Evolutionary conservation across 2,888 invertebrate genomes (phyloP).

Genomic region (Galeopsomyia nigrocyanea): DNA sequence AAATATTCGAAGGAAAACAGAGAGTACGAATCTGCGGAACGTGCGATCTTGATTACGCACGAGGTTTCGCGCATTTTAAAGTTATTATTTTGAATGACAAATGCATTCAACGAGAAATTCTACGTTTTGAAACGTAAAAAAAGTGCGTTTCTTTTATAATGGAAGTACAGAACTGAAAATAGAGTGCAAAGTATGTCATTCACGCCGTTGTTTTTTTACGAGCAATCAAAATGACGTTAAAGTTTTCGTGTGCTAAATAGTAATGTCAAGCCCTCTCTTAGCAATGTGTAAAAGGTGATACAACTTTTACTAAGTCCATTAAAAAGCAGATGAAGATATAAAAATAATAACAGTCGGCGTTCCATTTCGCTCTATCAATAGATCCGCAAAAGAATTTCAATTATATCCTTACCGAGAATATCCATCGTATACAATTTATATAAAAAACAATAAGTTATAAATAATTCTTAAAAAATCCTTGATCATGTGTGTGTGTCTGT

Average conservation of each 20-base stretch:
- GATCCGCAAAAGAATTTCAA: too few relatives aligned
- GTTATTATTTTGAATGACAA: too few relatives aligned
- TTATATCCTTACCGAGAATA: background rate
- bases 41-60: too few relatives aligned
- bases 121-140: too few relatives aligned
- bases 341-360: too few relatives aligned
- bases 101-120: too few relatives aligned
- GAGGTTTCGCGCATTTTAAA: too few relatives aligned
- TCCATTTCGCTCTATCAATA: too few relatives aligned
- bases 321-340: too few relatives aligned
- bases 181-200: conserved; percentile 5
- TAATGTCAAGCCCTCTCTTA: background rate
- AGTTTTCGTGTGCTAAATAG: background rate
- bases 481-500: conserved; percentile 4
- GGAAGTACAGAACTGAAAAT: conserved; percentile 6
- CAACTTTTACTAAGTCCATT: too few relatives aligned
- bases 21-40: too few relatives aligned
- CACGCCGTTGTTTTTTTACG: conserved; percentile 3
- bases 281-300: background rate
- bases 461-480: background rate
- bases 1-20: too few relatives aligned
- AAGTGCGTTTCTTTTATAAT: background rate
- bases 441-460: background rate
- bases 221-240: conserved; percentile 1
- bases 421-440: background rate